A percentile compares a stretch with the other conserved stretches of the same genome.
Evolutionary conservation across 2,797 vertebrate species (phyloP).

Genomic region (Loriculus beryllinus): DNA sequence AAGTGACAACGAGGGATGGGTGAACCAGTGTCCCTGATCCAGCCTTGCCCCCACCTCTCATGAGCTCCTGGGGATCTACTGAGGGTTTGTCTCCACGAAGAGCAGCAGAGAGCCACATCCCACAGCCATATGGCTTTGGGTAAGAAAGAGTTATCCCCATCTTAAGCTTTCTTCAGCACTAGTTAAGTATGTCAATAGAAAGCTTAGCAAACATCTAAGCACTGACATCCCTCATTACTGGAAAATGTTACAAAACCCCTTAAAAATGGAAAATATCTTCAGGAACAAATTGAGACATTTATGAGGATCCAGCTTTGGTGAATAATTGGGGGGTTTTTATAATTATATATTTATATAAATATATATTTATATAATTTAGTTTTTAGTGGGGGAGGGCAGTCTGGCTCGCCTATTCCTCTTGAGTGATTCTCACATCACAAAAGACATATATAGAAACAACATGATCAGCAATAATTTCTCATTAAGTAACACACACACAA

Average conservation of each 20-base stretch:
- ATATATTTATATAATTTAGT: background rate
- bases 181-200: background rate
- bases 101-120: slow-evolving; percentile 45
- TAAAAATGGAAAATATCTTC: background rate
- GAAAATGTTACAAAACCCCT: background rate
- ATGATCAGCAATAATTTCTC: slow-evolving; percentile 73
- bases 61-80: slow-evolving; percentile 14
- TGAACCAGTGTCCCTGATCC: slow-evolving; percentile 79
- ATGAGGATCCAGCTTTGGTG: background rate
- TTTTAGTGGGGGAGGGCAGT: slow-evolving; percentile 73
- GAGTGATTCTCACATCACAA: slow-evolving; percentile 84
- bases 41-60: slow-evolving; percentile 60
- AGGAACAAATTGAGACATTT: background rate
- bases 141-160: background rate
- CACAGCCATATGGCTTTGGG: slow-evolving; percentile 48
- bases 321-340: background rate
- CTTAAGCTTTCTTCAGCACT: slow-evolving; percentile 13
- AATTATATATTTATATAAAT: background rate
- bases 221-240: background rate
- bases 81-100: background rate
- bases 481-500: slow-evolving; percentile 74
- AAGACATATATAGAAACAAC: slow-evolving; percentile 77
- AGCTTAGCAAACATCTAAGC: slow-evolving; percentile 13
- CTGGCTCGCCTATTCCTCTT: slow-evolving; percentile 85
- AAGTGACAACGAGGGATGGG: slow-evolving; percentile 81